Conservation (phyloP, 2,797 vertebrate genomes). For the Poecile montanus region DNA sequence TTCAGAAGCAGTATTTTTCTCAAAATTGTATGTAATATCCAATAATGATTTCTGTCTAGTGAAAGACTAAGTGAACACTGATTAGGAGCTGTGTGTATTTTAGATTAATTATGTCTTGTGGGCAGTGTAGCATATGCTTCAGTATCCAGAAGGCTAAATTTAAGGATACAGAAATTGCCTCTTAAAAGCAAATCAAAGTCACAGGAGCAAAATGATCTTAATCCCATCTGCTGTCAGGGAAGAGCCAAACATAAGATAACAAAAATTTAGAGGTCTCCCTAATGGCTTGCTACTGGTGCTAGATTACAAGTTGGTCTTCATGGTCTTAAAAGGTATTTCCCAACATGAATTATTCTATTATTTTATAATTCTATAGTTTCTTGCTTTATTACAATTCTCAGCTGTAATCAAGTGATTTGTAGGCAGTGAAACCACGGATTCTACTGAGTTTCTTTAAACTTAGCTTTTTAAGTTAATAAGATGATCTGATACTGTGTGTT, state of each 20-base stretch:
- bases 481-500: background rate
- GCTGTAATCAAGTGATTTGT: background rate
- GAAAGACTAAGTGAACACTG: constrained; percentile 26
- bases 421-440: background rate
- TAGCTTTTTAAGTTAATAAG: background rate
- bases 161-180: constrained; percentile 20
- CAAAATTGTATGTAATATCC: constrained; percentile 33
- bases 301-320: background rate
- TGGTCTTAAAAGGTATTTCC: background rate
- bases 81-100: constrained; percentile 43
- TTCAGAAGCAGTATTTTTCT: constrained; percentile 42
- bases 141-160: constrained; percentile 25
- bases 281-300: background rate
- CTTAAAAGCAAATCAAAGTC: constrained; percentile 17
- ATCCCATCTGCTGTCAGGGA: constrained; percentile 20
- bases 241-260: background rate
- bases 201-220: background rate
- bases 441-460: background rate
- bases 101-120: constrained; percentile 50
- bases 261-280: background rate
- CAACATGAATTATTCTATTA: background rate
- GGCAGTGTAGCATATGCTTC: constrained; percentile 26
- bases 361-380: background rate
- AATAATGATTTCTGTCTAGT: constrained; percentile 30
- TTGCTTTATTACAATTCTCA: background rate